A percentile compares a stretch with the other conserved stretches of the same genome.
phyloP scores from a whole-genome alignment of 2,888 invertebrate species.

The Macrophya annulata region DNA sequence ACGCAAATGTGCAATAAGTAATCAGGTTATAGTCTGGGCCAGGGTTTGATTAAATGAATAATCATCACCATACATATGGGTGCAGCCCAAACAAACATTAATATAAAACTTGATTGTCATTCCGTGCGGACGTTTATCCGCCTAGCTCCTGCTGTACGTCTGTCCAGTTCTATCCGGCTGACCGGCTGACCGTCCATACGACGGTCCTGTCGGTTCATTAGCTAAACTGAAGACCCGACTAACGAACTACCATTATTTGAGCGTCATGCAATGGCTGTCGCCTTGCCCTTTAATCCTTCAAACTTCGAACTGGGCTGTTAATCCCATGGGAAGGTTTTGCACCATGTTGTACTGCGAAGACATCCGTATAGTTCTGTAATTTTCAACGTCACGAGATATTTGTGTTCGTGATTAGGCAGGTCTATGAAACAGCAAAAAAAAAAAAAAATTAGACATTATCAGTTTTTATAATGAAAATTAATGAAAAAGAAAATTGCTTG shows the following conservation, averaged over 20 bases:
- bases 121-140: constrained; percentile 61
- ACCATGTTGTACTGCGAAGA: neutral
- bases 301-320: constrained; percentile 31
- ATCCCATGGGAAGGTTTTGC: constrained; percentile 39
- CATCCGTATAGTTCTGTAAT: neutral
- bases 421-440: neutral
- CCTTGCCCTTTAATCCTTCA: constrained; percentile 51
- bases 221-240: constrained; percentile 58
- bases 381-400: constrained; percentile 18
- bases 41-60: constrained; percentile 74
- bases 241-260: constrained; percentile 57
- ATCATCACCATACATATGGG: constrained; percentile 69
- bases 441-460: neutral
- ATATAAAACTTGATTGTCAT: constrained; percentile 74
- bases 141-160: constrained; percentile 31
- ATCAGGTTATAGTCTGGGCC: constrained; percentile 71
- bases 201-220: constrained; percentile 57
- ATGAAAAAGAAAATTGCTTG: neutral
- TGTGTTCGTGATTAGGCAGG: neutral
- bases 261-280: constrained; percentile 54
- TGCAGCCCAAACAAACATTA: constrained; percentile 67
- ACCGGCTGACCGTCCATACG: constrained; percentile 50
- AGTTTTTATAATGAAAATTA: neutral
- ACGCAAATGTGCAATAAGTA: constrained; percentile 74
- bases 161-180: constrained; percentile 53